Evolutionary conservation across 2,888 invertebrate species (phyloP), one percentile per base, ranked within the genome.

Genomic region (Lasioglossum lativentre): DNA sequence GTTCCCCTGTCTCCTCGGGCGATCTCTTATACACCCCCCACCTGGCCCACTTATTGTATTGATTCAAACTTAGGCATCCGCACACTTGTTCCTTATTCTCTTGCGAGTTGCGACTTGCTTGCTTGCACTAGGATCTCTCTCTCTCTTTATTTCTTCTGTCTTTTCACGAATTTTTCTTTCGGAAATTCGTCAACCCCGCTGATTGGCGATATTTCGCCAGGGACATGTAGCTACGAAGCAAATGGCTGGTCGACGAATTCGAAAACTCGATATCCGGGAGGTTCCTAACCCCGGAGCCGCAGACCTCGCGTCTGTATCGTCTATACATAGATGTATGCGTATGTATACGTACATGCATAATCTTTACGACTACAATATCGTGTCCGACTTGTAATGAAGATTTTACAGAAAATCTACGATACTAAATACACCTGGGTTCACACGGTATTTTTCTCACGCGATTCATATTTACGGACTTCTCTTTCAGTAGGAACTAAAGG

Each of bases 41-140:
- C 94, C 94, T 94, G 93, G 91, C 92, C 93, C 93, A 93, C 94
- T 94, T 94, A 94, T 94, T 92, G 94, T 94, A 94, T 94, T 94
- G 94, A 94, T 94, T 94, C 94, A 94, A 94, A 93, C 92, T 92
- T 92, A 92, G 91, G 91, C 90, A 91, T 92, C 90, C 90, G 89
- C 86, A 86, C 89, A n/a, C n/a, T n/a, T n/a, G 90, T 92, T 92
- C 82, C 88, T 91, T 90, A 88, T 89, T 89, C 88, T 89, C 88
- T 89, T 84, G 84, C 74, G 87, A 90, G 83, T 80, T 23, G 8
- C 52, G 23, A 52, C 52, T 52, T 52, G 52, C 52, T 52, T 52
- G 52, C 52, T 52, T 23, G 82, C 79, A 80, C 30, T 8, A 71
- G 82, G 76, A 77, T 75, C 63, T 85, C n/a, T n/a, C n/a, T n/a